phyloP scores from a whole-genome alignment of 2,113 vertebrate species.

The Pao palembangensis region DNA sequence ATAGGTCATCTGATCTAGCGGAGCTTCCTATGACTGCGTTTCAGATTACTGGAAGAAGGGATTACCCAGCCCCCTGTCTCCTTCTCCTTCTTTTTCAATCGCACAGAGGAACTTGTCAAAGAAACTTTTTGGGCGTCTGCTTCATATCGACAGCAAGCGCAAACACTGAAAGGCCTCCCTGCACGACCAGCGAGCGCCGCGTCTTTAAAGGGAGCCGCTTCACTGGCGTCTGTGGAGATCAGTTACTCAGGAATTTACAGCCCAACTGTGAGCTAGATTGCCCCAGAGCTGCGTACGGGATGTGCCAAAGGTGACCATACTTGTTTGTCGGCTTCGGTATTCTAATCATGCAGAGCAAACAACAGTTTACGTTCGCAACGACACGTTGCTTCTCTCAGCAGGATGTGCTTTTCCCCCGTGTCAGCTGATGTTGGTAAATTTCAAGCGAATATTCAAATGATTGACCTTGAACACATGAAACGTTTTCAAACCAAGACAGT shows the following conservation, averaged over 20 bases:
- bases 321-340: constrained; percentile 35
- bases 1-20: constrained; percentile 77
- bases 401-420: background rate
- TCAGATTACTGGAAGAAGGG: constrained; percentile 71
- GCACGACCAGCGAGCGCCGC: constrained; percentile 34
- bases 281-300: constrained; percentile 29
- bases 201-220: constrained; percentile 58
- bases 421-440: background rate
- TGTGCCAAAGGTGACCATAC: constrained; percentile 3
- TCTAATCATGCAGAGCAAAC: constrained; percentile 34
- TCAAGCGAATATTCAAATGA: constrained; percentile 14
- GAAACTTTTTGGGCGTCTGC: background rate
- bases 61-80: constrained; percentile 65
- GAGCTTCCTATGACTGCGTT: constrained; percentile 44
- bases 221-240: constrained; percentile 53
- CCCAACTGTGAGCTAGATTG: constrained; percentile 31
- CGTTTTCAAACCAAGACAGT: too few species aligned
- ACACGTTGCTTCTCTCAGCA: constrained; percentile 8
- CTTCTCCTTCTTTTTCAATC: constrained; percentile 17
- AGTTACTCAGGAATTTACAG: constrained; percentile 67
- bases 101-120: background rate
- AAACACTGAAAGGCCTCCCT: background rate
- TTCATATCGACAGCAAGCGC: too few species aligned
- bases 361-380: background rate
- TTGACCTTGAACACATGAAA: background rate